Conservation (phyloP, 1,140 invertebrate genomes). For the Heliconius eleuchia region DNA sequence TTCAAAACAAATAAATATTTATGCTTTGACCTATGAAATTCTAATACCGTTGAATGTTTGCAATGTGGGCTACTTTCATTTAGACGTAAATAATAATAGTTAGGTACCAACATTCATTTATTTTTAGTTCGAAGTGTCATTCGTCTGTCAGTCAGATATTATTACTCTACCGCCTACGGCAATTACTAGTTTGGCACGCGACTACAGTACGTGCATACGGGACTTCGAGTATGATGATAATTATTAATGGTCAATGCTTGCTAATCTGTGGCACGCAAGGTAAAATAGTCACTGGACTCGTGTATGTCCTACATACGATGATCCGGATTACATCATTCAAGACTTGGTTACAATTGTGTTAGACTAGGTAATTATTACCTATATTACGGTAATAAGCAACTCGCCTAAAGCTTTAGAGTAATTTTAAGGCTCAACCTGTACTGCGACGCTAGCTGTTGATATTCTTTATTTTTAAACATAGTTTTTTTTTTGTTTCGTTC, state of each 20-base stretch:
- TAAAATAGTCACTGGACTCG: conserved; percentile 4
- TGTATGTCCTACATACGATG: background rate
- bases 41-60: background rate
- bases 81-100: conserved; percentile 19
- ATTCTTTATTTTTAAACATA: too few relatives aligned
- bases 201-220: conserved; percentile 17
- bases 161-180: conserved; percentile 23
- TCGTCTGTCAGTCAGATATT: conserved; percentile 29
- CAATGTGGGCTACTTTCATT: conserved; percentile 15
- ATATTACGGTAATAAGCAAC: background rate
- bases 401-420: too few relatives aligned
- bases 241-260: conserved; percentile 21
- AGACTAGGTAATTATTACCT: background rate
- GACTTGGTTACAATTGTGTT: too few relatives aligned
- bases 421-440: too few relatives aligned
- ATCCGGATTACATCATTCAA: too few relatives aligned
- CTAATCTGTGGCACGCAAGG: conserved; percentile 2
- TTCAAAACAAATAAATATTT: conserved; percentile 8
- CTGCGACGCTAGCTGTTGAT: too few relatives aligned
- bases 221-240: conserved; percentile 24
- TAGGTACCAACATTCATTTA: conserved; percentile 5
- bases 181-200: conserved; percentile 30
- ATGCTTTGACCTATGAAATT: conserved; percentile 6
- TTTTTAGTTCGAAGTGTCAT: conserved; percentile 25
- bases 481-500: too few relatives aligned